Base-by-base conservation (phyloP, 2,113 vertebrate species). In the Malaclemys terrapin region DNA sequence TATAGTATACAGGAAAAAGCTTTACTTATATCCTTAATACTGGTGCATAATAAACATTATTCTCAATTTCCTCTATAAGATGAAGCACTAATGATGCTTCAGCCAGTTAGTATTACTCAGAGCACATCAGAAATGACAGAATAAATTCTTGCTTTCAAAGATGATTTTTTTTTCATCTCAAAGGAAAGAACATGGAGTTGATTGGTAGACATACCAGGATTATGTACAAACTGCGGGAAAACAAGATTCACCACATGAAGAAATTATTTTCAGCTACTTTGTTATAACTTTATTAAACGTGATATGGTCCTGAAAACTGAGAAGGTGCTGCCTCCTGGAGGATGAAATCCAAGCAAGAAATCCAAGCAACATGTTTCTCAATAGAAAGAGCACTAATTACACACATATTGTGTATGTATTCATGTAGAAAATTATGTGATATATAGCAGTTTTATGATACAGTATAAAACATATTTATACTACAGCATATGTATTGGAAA, bases 241-340 rank as follows among this genome's bases (percentile, higher is more conserved):
- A 72, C 24, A 86, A 42, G 35, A 25, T 29, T 93, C 24, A 84
- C 13, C 20, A 90, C 25, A 88, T 31, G 38, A 42, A 59, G 57
- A 20, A 54, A 25, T 75, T 85, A 1, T 83, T 96, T 94, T 87
- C 79, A 88, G 13, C 47, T 49, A 31, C 42, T 90, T 65, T 5
- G 1, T 31, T 45, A 29, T 52, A 11, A 0, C 5, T 78, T n/a
- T 31, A 5, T 25, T 47, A 49, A 59, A 83, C 35, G 9, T 31
- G 8, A 7, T 38, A 5, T 20, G 79, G 82, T 87, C 27, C 56
- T 94, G 87, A 98, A 98, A 93, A 75, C 83, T 96, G 81, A 91
- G 96, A 54, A 91, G 52, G 92, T 98, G 98, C 97, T 98, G 98
- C 98, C 98, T 98, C 96, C 98, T 91, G 84, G 96, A 98, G 98